Conservation (phyloP, 2,113 vertebrate genomes). For the Datnioides undecimradiatus region DNA sequence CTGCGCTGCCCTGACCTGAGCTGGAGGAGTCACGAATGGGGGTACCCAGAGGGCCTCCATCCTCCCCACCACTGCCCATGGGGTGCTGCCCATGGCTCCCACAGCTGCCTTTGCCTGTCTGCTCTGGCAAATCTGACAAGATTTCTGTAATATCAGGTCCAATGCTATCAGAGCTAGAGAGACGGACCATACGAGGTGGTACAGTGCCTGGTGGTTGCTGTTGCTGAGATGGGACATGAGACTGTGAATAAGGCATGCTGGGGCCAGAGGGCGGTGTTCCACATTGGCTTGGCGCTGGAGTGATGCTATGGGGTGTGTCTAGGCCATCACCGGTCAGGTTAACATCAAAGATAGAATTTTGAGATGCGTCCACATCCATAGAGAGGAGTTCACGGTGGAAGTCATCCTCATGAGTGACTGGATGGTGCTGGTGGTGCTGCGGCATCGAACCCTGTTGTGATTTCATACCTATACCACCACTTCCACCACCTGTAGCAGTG, state of each 20-base stretch:
- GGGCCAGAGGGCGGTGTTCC: slow-evolving; percentile 92
- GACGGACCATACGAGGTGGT: slow-evolving; percentile 91
- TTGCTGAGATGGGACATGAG: slow-evolving; percentile 82
- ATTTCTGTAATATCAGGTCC: slow-evolving; percentile 97
- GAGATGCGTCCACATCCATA: slow-evolving; percentile 96
- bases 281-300: slow-evolving; percentile 96
- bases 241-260: slow-evolving; percentile 79
- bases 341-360: slow-evolving; percentile 98
- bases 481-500: slow-evolving; percentile 36
- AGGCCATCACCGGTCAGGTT: slow-evolving; percentile 93
- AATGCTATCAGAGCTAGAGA: slow-evolving; percentile 97
- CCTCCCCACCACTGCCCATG: slow-evolving; percentile 85
- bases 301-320: slow-evolving; percentile 95
- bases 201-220: slow-evolving; percentile 82
- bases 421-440: slow-evolving; percentile 81
- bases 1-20: slow-evolving; percentile 95
- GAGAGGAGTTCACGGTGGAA: slow-evolving; percentile 98
- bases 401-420: slow-evolving; percentile 94
- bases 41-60: slow-evolving; percentile 92
- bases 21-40: slow-evolving; percentile 97
- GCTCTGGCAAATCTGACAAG: slow-evolving; percentile 95
- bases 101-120: slow-evolving; percentile 89
- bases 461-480: slow-evolving; percentile 76
- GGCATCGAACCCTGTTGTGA: slow-evolving; percentile 70
- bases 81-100: slow-evolving; percentile 81